Conservation (phyloP, 2,113 vertebrate genomes). For the Triplophysa siluroides region DNA sequence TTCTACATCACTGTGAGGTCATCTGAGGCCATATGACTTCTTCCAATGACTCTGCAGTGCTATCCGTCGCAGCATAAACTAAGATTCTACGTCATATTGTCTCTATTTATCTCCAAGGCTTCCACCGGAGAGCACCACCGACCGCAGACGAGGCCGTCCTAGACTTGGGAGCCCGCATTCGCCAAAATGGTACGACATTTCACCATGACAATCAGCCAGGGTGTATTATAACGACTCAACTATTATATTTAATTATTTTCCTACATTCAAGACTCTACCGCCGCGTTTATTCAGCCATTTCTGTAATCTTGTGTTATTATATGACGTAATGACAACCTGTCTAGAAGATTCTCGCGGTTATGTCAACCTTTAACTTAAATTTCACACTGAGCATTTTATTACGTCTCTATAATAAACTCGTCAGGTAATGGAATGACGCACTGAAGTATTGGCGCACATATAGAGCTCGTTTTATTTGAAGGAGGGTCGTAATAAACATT, state of each 20-base stretch:
- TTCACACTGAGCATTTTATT: not conserved
- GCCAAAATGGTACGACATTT: constrained; percentile 58
- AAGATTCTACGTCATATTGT: constrained; percentile 53
- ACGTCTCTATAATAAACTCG: not conserved
- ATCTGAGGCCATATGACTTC: not conserved
- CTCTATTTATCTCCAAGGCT: constrained; percentile 54
- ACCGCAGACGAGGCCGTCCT: constrained; percentile 46
- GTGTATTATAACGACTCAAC: not conserved
- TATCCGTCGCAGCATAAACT: constrained; percentile 56
- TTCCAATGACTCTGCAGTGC: constrained; percentile 12
- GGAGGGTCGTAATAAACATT: not conserved
- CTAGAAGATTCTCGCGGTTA: not conserved
- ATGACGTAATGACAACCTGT: constrained; percentile 52
- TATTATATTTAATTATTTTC: not conserved
- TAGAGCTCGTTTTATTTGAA: not conserved
- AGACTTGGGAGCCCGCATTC: constrained; percentile 44
- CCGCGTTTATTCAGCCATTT: not conserved
- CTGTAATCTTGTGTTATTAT: constrained; percentile 17
- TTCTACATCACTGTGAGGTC: not conserved
- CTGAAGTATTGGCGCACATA: not conserved
- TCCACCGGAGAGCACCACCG: constrained; percentile 50
- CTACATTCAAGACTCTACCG: not conserved
- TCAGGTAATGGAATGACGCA: not conserved
- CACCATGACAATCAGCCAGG: not conserved
- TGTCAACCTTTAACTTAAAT: not conserved